Evolutionary conservation across 2,113 vertebrate genomes (phyloP), one percentile per base, ranked within the genome.

Genomic region (Aphyosemion australe): DNA sequence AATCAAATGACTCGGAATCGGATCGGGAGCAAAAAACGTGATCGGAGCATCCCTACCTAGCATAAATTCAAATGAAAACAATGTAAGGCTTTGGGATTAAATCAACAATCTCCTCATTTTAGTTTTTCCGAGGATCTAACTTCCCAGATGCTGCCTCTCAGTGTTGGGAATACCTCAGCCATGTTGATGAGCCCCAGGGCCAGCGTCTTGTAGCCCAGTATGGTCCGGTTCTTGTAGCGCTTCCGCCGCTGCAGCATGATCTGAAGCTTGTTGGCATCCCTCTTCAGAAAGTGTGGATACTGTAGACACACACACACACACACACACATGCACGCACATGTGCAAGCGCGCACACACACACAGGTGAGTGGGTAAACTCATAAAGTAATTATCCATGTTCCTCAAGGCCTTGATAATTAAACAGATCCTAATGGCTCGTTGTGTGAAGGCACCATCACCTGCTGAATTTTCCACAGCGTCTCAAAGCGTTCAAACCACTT

Each of bases 201-300:
- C 61, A 97, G 88, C 0, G 95, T 97, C 88, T 97, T 97, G 82
- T 97, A 97, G 62, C 95, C 95, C 74, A 96, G 86, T 88, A 97
- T 95, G 72, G 95, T 96, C n/a, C 95, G 90, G 85, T 97, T 96
- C 89, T 96, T 97, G 88, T 96, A 96, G 0, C 95, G 89, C 74
- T 96, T 97, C 41, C 95, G 91, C 9, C 95, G 86, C 72, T 97
- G 95, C 74, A 97, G 78, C 95, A 97, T 95, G 77, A 97, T 95
- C 92, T 97, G 95, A 9, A 97, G 92, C 75, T 95, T 95, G 83
- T 97, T 97, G 84, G 95, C 95, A 39, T 96, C 95, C 48, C 95
- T 90, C 86, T 97, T 97, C 61, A 97, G 88, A 87, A 97, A 97
- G 43, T 97, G 95, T 3, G 95, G 95, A 61, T 96, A 97, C 95